Percentiles rank a stretch among this genome's conserved stretches.
Evolutionary conservation across 2,113 vertebrate genomes (phyloP).

Genomic region (Megalops atlanticus): DNA sequence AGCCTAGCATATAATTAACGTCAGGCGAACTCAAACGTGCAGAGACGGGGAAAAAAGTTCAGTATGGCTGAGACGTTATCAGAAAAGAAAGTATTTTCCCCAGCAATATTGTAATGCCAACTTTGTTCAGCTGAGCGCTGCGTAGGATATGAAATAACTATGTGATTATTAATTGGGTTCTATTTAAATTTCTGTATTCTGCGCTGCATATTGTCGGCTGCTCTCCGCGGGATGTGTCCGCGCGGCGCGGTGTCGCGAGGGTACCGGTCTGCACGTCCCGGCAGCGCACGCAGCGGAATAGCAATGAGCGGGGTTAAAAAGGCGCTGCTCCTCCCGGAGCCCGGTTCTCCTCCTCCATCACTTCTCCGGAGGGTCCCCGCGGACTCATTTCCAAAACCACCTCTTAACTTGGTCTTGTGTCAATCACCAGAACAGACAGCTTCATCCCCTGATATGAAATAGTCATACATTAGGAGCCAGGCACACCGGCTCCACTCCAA

Average conservation of each 20-base stretch:
- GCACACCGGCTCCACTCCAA: conserved; percentile 87
- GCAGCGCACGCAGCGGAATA: conserved; percentile 91
- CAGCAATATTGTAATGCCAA: conserved; percentile 37
- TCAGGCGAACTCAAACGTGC: conserved; percentile 43
- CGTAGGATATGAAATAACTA: conserved; percentile 91
- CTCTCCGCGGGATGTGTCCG: conserved; percentile 98
- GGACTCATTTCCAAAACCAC: conserved; percentile 99
- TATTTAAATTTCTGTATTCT: conserved; percentile 97
- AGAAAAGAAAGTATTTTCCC: conserved; percentile 24
- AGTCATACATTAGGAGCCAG: conserved; percentile 90
- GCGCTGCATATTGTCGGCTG: conserved; percentile 93
- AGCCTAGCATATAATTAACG: conserved; percentile 67
- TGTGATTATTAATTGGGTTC: conserved; percentile 99
- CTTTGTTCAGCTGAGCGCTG: conserved; percentile 62
- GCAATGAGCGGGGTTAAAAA: conserved; percentile 99
- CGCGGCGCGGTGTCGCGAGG: conserved; percentile 93
- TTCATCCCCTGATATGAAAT: conserved; percentile 99
- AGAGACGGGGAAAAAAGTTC: conserved; percentile 45
- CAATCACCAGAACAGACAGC: conserved; percentile 99
- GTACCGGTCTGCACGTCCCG: conserved; percentile 80
- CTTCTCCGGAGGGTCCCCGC: conserved; percentile 96
- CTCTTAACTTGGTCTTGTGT: conserved; percentile 99
- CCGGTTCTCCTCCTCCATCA: conserved; percentile 92
- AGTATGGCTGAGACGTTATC: conserved; percentile 51
- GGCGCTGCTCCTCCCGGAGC: conserved; percentile 94